Evolutionary conservation across 2,797 vertebrate species (phyloP).

Genomic region (Anniella stebbinsi): DNA sequence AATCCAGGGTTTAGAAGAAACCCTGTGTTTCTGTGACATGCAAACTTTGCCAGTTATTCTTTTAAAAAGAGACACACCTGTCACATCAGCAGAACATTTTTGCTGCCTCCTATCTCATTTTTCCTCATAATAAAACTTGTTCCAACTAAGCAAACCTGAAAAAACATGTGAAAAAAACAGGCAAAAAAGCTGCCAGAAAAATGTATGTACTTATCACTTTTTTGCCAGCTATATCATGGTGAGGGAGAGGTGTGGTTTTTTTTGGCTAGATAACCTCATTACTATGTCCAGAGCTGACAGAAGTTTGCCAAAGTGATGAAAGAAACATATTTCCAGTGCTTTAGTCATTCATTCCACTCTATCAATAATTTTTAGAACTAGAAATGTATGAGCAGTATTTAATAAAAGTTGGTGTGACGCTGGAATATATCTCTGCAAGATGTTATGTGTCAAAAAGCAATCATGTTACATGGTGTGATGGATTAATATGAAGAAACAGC

Average conservation of each 20-base stretch:
- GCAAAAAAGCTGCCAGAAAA: not conserved
- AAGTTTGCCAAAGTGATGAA: slow-evolving; percentile 27
- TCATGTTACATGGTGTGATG: slow-evolving; percentile 76
- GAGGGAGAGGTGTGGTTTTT: slow-evolving; percentile 34
- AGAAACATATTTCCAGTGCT: slow-evolving; percentile 22
- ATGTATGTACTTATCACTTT: slow-evolving; percentile 33
- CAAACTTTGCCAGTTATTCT: not conserved
- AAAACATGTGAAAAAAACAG: not conserved
- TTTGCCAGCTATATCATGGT: slow-evolving; percentile 40
- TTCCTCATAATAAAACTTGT: slow-evolving; percentile 35
- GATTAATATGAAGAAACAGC: slow-evolving; percentile 81
- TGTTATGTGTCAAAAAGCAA: slow-evolving; percentile 74
- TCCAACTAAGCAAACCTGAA: slow-evolving; percentile 30
- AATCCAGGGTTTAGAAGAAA: too few species aligned
- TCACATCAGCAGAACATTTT: slow-evolving; percentile 15
- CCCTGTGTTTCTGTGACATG: too few species aligned
- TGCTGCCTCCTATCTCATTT: slow-evolving; percentile 9
- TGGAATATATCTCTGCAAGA: slow-evolving; percentile 64
- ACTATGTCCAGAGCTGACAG: slow-evolving; percentile 18
- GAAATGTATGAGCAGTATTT: slow-evolving; percentile 72
- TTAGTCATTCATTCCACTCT: slow-evolving; percentile 45
- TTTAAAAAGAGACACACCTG: not conserved
- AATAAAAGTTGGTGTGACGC: slow-evolving; percentile 65
- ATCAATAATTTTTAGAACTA: slow-evolving; percentile 59
- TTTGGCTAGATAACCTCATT: slow-evolving; percentile 31